phyloP scores from a whole-genome alignment of 2,113 vertebrate genomes.

The Cryptotis parvus region DNA sequence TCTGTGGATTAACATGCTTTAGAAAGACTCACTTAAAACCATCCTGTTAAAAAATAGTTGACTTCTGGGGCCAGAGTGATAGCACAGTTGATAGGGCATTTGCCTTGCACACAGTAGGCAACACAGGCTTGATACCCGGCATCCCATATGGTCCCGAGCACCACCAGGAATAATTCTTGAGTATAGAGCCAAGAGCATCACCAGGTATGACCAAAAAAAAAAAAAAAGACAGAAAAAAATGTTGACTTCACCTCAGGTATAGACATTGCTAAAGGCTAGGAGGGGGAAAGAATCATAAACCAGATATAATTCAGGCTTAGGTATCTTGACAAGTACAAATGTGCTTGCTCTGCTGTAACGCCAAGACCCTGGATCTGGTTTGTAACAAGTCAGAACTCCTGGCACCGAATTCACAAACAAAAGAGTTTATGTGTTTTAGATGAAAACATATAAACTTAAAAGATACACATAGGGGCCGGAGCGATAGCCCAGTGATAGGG shows the following conservation, averaged over 20 bases:
- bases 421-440: background rate
- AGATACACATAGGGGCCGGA: too few relatives aligned
- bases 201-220: too few relatives aligned
- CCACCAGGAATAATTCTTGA: too few relatives aligned
- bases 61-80: too few relatives aligned
- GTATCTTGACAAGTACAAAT: background rate
- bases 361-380: background rate
- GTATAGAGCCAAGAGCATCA: too few relatives aligned
- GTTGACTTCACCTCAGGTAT: background rate
- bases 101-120: too few relatives aligned
- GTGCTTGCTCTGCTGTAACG: background rate
- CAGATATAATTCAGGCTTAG: background rate
- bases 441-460: background rate
- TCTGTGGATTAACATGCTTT: constrained; percentile 15
- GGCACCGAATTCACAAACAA: background rate
- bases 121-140: too few relatives aligned
- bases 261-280: background rate
- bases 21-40: background rate
- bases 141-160: too few relatives aligned
- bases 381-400: background rate
- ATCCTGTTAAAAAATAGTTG: background rate
- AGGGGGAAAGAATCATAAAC: background rate
- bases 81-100: too few relatives aligned
- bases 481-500: too few relatives aligned
- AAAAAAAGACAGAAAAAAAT: too few relatives aligned